Conservation (phyloP, 2,888 invertebrate genomes). For the Micropterix aruncella region DNA sequence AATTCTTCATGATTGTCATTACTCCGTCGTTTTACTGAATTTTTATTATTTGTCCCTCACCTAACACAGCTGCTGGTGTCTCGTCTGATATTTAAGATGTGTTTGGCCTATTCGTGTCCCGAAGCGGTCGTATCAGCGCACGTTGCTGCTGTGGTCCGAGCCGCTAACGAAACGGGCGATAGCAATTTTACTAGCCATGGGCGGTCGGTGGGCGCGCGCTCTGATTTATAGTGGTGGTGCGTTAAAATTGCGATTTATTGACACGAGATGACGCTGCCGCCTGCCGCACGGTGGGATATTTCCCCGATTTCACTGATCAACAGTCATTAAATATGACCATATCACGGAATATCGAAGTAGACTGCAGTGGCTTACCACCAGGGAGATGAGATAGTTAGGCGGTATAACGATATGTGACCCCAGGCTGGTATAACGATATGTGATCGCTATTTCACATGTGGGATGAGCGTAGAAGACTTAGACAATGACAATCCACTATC, state of each 20-base stretch:
- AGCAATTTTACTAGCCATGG: constrained; percentile 8
- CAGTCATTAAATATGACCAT: too few relatives aligned
- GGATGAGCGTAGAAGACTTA: too few relatives aligned
- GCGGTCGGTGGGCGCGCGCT: constrained; percentile 13
- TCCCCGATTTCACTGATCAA: too few relatives aligned
- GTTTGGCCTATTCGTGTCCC: not conserved
- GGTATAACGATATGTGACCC: too few relatives aligned
- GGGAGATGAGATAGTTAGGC: too few relatives aligned
- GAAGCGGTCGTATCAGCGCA: too few relatives aligned
- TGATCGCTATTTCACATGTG: too few relatives aligned
- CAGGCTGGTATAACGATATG: too few relatives aligned
- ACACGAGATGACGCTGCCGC: constrained; percentile 2
- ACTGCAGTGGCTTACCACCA: too few relatives aligned
- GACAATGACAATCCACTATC: too few relatives aligned
- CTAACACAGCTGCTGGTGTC: not conserved
- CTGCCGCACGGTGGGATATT: too few relatives aligned
- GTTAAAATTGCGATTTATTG: constrained; percentile 4
- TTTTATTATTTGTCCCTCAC: not conserved
- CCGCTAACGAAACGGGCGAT: not conserved
- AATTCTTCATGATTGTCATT: not conserved
- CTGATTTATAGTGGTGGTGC: constrained; percentile 2
- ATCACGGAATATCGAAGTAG: too few relatives aligned
- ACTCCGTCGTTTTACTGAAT: not conserved
- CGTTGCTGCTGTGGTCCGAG: not conserved
- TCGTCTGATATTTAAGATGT: not conserved